These are phyloP conservation scores for Dinomys branickii DNA, from an alignment of 2,113 vertebrate species.

Conservation along the genomic window DNA sequence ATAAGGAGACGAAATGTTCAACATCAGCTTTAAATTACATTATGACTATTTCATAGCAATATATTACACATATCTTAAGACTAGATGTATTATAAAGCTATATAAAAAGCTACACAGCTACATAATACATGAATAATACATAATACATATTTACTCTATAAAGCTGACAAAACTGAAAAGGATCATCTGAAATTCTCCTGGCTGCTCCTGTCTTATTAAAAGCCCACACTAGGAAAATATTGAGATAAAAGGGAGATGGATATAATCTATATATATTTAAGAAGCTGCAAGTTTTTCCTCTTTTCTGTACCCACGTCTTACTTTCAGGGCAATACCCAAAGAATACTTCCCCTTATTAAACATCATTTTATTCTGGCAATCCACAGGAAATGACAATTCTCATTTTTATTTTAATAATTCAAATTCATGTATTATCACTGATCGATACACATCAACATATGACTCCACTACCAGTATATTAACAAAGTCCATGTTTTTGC, in stretches of 20 bases:
- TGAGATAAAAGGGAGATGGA: not conserved
- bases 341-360: not conserved
- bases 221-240: not conserved
- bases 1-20: not conserved
- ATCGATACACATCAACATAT: not conserved
- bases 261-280: not conserved
- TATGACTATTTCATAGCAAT: not conserved
- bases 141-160: not conserved
- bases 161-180: not conserved
- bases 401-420: constrained; percentile 33
- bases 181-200: not conserved
- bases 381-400: not conserved
- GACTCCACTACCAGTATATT: not conserved
- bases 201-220: not conserved
- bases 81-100: not conserved
- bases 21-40: not conserved
- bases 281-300: not conserved
- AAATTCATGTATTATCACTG: not conserved
- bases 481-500: not conserved
- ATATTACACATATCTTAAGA: not conserved
- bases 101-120: not conserved
- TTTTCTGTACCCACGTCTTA: not conserved
- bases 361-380: constrained; percentile 1
- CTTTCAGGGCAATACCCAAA: not conserved
- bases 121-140: constrained; percentile 1